A percentile compares a stretch with the other conserved stretches of the same genome.
Evolutionary conservation across 2,113 vertebrate species (phyloP).

Genomic region (Trinectes maculatus): DNA sequence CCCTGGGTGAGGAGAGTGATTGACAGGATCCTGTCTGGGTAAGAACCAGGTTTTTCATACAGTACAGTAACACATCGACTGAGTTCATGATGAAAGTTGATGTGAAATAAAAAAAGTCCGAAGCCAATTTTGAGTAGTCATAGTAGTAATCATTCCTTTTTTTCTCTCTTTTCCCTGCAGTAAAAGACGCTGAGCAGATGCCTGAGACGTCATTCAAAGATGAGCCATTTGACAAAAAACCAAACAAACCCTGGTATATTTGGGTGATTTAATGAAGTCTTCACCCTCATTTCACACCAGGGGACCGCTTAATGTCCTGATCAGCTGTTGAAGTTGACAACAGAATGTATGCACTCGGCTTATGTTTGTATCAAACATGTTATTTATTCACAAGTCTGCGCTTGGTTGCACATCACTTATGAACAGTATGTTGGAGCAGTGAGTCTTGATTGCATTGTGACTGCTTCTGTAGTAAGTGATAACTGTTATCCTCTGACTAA

Average conservation of each 20-base stretch:
- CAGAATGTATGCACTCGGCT: background rate
- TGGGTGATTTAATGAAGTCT: background rate
- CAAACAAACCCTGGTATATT: conserved; percentile 15
- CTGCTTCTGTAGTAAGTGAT: background rate
- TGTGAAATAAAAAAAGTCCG: background rate
- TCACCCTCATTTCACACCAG: background rate
- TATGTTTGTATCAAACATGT: conserved; percentile 70
- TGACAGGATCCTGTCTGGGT: conserved; percentile 74
- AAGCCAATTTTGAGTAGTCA: background rate
- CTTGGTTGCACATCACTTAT: background rate
- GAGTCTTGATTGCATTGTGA: background rate
- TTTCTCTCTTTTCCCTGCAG: conserved; percentile 44
- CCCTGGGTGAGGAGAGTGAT: conserved; percentile 82
- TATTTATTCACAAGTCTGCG: conserved; percentile 25
- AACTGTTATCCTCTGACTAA: background rate
- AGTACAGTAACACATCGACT: background rate
- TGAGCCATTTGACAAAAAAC: background rate
- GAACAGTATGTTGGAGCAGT: background rate
- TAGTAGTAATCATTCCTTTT: conserved; percentile 4
- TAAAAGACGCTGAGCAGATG: conserved; percentile 29
- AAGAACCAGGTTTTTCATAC: conserved; percentile 21
- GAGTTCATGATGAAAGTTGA: background rate
- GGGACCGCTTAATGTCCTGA: background rate
- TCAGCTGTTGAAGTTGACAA: conserved; percentile 5
- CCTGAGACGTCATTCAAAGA: background rate